Conservation (phyloP, 2,888 invertebrate genomes). For the Agriotes lineatus region DNA sequence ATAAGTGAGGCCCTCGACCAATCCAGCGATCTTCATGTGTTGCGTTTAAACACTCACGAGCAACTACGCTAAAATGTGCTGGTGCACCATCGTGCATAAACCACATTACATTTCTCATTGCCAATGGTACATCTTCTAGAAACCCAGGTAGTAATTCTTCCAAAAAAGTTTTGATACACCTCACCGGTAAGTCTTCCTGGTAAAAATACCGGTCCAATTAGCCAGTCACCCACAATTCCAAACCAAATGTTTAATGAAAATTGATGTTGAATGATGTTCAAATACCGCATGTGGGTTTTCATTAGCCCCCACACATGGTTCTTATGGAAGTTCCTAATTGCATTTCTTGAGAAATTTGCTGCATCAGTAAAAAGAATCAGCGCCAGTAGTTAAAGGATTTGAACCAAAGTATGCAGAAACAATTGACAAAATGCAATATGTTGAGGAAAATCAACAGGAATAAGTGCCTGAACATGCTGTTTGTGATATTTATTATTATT, state of each 20-base stretch:
- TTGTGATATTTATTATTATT: not conserved
- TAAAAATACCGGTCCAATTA: constrained; percentile 43
- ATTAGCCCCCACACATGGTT: constrained; percentile 48
- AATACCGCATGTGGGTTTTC: constrained; percentile 42
- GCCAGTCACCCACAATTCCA: not conserved
- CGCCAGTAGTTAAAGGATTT: constrained; percentile 41
- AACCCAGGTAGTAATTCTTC: constrained; percentile 32
- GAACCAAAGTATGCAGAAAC: constrained; percentile 30
- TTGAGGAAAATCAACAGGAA: constrained; percentile 29
- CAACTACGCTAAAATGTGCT: no score
- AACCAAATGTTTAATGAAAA: constrained; percentile 43
- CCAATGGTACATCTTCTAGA: constrained; percentile 45
- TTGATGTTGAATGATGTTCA: constrained; percentile 34
- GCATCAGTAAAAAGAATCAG: constrained; percentile 38
- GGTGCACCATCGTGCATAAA: no score
- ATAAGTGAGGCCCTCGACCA: constrained; percentile 48
- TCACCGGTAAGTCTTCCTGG: constrained; percentile 35
- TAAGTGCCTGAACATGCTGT: constrained; percentile 24
- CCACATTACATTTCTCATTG: constrained; percentile 51
- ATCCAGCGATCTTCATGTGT: constrained; percentile 49
- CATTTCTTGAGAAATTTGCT: constrained; percentile 27
- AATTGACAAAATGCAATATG: constrained; percentile 31
- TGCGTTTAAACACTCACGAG: no score
- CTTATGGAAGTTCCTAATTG: constrained; percentile 48
- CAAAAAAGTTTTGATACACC: constrained; percentile 39